Percentiles rank a stretch among this genome's conserved stretches.
phyloP scores from a whole-genome alignment of 64 coral and sea anemone genomes.

The Montipora cactus region DNA sequence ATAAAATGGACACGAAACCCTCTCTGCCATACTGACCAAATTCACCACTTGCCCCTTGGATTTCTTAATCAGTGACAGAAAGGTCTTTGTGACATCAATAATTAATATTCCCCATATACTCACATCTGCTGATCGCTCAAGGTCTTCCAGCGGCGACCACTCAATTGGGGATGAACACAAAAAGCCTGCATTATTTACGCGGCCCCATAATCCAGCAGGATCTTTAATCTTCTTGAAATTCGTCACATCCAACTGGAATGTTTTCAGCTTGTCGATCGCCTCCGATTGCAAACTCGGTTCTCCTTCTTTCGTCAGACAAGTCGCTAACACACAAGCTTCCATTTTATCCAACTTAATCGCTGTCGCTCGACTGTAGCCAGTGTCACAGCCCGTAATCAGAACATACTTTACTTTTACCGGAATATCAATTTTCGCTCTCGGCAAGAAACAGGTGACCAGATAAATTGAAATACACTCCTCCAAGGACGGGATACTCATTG shows the following conservation, averaged over 20 bases:
- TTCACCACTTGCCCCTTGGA: constrained; percentile 28
- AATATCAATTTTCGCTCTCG: constrained; percentile 19
- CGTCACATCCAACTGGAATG: neutral
- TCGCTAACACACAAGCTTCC: constrained; percentile 67
- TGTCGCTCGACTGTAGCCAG: constrained; percentile 48
- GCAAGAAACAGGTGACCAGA: neutral
- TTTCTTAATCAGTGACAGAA: constrained; percentile 52
- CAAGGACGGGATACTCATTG: too few species aligned
- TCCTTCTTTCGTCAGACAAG: constrained; percentile 68
- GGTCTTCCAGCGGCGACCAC: constrained; percentile 7
- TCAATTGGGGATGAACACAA: neutral
- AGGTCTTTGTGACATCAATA: constrained; percentile 55
- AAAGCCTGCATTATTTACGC: constrained; percentile 69
- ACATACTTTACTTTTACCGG: constrained; percentile 37
- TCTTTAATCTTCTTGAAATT: constrained; percentile 47
- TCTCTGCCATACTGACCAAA: neutral
- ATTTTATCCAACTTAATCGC: constrained; percentile 65
- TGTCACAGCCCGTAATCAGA: constrained; percentile 78
- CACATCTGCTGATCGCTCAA: constrained; percentile 18
- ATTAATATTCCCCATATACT: constrained; percentile 36
- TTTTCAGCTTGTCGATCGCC: neutral
- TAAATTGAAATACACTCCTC: neutral
- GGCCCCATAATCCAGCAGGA: constrained; percentile 48
- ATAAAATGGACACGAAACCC: too few species aligned
- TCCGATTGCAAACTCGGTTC: constrained; percentile 21